Evolutionary conservation across 2,113 vertebrate genomes (phyloP), one percentile per base, ranked within the genome.

Genomic region (Sebastes fasciatus): DNA sequence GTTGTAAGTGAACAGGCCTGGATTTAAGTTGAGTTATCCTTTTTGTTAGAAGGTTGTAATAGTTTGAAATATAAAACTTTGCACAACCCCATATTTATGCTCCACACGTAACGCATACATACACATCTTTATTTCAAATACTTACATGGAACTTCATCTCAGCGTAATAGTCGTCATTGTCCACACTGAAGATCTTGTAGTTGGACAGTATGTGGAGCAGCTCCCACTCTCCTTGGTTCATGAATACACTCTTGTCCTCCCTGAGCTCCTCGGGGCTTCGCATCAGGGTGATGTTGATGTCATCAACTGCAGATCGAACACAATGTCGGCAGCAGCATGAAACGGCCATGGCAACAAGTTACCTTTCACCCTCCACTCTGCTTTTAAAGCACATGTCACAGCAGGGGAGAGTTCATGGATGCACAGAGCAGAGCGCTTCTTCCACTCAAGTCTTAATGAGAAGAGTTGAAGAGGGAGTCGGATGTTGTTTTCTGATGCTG

Each of bases 171-270:
- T 96, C 92, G 0, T 96, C 94, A 48, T 95, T 91, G 66, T 98
- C 97, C 67, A 98, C 92, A 0, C 96, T 97, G 96, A 99, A 99
- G 91, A 95, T 95, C 79, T 92, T 96, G 89, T 97, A 99, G 51
- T 88, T 90, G 73, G 96, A 96, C 90, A 98, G 95, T 6, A 99
- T 92, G 0, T 96, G 96, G n/a, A 99, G 96, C 43, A 99, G 93
- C 93, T 99, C 98, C 98, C 98, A 99, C 88, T 99, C 98, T 0
- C 98, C 98, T 88, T 99, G 97, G 94, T 99, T 99, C 97, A 99
- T 98, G 95, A 99, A 99, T 86, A 99, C 86, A 0, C 93, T 96
- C 79, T 95, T 96, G 93, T 99, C 98, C 0, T 95, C 94, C 85
- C 95, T 96, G 81, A 99, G 96, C 77, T 96, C 95, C 79, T 99